Conservation (phyloP, 2,888 invertebrate genomes). For the Maniola hyperantus region DNA sequence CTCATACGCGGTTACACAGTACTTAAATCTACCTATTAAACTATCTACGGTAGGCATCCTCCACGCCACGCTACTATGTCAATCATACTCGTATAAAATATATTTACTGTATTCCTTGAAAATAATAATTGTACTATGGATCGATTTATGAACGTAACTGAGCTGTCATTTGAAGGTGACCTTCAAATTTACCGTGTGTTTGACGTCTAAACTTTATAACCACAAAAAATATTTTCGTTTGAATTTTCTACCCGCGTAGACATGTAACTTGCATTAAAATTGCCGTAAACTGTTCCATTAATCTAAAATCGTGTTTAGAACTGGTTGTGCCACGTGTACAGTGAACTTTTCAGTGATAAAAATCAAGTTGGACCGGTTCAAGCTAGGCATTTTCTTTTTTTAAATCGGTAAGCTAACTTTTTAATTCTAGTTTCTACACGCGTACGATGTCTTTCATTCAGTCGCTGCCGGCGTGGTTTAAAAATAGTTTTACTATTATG, state of each 20-base stretch:
- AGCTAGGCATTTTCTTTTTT: constrained; percentile 40
- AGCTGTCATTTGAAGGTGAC: constrained; percentile 76
- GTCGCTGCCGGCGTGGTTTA: constrained; percentile 49
- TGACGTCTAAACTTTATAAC: constrained; percentile 65
- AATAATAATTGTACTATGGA: too few relatives aligned
- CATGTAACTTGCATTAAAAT: constrained; percentile 59
- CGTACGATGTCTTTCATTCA: constrained; percentile 48
- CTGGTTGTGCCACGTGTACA: constrained; percentile 53
- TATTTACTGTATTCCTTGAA: too few relatives aligned
- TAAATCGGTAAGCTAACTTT: constrained; percentile 57
- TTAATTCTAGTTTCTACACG: constrained; percentile 42
- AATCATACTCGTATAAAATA: too few relatives aligned
- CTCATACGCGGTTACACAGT: too few relatives aligned
- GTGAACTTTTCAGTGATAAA: constrained; percentile 65
- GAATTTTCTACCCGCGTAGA: constrained; percentile 74
- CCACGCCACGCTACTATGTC: too few relatives aligned
- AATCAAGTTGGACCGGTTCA: constrained; percentile 43
- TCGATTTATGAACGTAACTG: neutral
- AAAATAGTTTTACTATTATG: constrained; percentile 51
- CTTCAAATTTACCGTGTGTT: constrained; percentile 60
- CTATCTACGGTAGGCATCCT: too few relatives aligned
- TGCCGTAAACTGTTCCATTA: constrained; percentile 55
- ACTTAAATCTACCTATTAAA: too few relatives aligned
- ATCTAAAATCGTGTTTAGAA: constrained; percentile 50
- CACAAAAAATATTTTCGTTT: constrained; percentile 67